These are phyloP conservation scores for Mesochorus sp. DNA, from an alignment of 2,888 invertebrate genomes.

Conservation along the genomic window DNA sequence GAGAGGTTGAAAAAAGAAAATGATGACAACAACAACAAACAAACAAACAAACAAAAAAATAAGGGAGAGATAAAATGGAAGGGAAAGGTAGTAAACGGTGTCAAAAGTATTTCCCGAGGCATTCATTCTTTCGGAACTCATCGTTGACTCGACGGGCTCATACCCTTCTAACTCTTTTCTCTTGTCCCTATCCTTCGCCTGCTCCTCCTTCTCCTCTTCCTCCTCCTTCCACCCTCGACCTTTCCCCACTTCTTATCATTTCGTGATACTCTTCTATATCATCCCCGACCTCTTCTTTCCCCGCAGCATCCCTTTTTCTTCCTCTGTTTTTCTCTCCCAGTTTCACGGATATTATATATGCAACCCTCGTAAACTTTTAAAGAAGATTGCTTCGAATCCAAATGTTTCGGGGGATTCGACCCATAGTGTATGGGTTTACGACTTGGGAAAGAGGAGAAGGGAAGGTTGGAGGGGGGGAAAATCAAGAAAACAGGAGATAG, in stretches of 20 bases:
- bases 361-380: slow-evolving; percentile 63
- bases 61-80: slow-evolving; percentile 48
- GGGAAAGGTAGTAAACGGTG: slow-evolving; percentile 52
- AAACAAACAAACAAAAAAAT: slow-evolving; percentile 11
- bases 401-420: slow-evolving; percentile 56
- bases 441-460: slow-evolving; percentile 29
- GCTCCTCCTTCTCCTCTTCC: slow-evolving; percentile 13
- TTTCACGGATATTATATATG: slow-evolving; percentile 43
- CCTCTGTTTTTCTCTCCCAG: background rate
- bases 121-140: slow-evolving; percentile 45
- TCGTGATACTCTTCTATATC: slow-evolving; percentile 25
- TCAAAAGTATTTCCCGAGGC: slow-evolving; percentile 60
- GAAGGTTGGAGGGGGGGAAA: background rate
- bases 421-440: slow-evolving; percentile 57
- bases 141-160: slow-evolving; percentile 38
- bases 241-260: slow-evolving; percentile 30
- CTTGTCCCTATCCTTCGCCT: slow-evolving; percentile 11
- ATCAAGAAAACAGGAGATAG: slow-evolving; percentile 26
- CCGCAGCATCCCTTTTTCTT: background rate
- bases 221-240: background rate
- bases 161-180: slow-evolving; percentile 20
- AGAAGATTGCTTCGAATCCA: slow-evolving; percentile 64
- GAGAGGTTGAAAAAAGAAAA: slow-evolving; percentile 57
- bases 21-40: background rate
- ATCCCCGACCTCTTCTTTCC: background rate